phyloP scores from a whole-genome alignment of 2,888 invertebrate genomes.

The Tiphia femorata region DNA sequence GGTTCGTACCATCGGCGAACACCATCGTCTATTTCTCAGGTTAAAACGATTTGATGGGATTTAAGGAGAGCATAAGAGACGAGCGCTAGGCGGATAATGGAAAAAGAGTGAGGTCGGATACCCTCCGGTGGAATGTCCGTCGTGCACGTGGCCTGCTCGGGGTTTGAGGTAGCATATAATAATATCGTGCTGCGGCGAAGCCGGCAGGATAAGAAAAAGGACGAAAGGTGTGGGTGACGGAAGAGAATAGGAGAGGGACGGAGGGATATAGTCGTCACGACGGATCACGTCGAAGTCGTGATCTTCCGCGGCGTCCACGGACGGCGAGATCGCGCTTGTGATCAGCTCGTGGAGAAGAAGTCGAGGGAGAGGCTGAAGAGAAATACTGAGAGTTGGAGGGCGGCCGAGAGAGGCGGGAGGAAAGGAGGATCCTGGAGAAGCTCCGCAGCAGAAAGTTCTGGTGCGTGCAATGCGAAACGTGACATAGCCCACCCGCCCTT shows the following conservation, averaged over 20 bases:
- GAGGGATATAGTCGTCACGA: conserved; percentile 55
- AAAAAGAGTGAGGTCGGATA: too few species aligned
- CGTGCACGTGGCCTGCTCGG: too few species aligned
- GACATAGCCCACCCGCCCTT: conserved; percentile 61
- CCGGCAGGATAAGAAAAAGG: conserved; percentile 26
- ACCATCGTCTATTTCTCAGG: too few species aligned
- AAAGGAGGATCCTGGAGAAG: conserved; percentile 28
- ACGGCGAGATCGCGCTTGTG: conserved; percentile 58
- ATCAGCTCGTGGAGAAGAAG: conserved; percentile 49
- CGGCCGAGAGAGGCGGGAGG: neutral
- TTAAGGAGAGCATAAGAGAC: too few species aligned
- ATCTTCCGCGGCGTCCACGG: conserved; percentile 44
- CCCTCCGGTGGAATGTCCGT: too few species aligned
- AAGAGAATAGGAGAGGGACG: conserved; percentile 3
- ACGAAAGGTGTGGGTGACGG: neutral
- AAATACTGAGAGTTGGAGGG: conserved; percentile 7
- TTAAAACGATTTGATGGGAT: too few species aligned
- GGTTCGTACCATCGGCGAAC: too few species aligned
- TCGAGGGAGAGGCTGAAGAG: conserved; percentile 23
- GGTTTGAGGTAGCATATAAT: too few species aligned
- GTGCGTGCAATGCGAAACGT: conserved; percentile 68
- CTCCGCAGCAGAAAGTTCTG: conserved; percentile 52
- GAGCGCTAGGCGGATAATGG: too few species aligned
- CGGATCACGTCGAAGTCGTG: conserved; percentile 58
- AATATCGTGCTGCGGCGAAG: too few species aligned